phyloP scores from a whole-genome alignment of 2,113 vertebrate genomes.

The Marmota monax region DNA sequence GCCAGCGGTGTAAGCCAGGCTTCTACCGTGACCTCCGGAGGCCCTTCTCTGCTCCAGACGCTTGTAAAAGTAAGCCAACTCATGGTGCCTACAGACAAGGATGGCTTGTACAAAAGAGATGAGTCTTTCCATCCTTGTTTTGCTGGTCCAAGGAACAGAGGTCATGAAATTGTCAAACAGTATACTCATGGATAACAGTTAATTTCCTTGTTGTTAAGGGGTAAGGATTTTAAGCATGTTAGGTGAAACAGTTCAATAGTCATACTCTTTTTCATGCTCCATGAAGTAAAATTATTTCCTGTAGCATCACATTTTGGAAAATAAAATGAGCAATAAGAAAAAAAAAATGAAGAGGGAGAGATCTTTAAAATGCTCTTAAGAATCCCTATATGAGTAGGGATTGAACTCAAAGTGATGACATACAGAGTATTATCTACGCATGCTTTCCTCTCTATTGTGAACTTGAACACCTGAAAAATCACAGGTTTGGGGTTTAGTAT shows the following conservation, averaged over 20 bases:
- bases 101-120: not conserved
- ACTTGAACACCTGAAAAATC: not conserved
- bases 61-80: conserved; percentile 94
- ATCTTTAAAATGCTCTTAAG: not conserved
- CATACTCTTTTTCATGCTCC: not conserved
- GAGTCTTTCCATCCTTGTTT: not conserved
- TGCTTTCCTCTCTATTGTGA: not conserved
- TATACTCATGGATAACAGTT: not conserved
- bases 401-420: not conserved
- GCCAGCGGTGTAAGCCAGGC: conserved; percentile 93
- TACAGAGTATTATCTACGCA: not conserved
- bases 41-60: conserved; percentile 90
- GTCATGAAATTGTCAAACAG: not conserved
- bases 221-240: conserved; percentile 24
- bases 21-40: conserved; percentile 94
- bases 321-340: not conserved
- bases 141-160: conserved; percentile 12
- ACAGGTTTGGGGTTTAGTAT: not conserved
- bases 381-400: not conserved
- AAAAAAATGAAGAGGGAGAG: not conserved
- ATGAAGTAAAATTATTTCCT: conserved; percentile 23
- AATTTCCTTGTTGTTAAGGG: not conserved
- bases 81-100: not conserved
- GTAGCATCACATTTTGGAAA: not conserved
- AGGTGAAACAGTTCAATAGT: not conserved